Conservation (phyloP, 1,140 invertebrate genomes). For the Drosophila nikananu region DNA sequence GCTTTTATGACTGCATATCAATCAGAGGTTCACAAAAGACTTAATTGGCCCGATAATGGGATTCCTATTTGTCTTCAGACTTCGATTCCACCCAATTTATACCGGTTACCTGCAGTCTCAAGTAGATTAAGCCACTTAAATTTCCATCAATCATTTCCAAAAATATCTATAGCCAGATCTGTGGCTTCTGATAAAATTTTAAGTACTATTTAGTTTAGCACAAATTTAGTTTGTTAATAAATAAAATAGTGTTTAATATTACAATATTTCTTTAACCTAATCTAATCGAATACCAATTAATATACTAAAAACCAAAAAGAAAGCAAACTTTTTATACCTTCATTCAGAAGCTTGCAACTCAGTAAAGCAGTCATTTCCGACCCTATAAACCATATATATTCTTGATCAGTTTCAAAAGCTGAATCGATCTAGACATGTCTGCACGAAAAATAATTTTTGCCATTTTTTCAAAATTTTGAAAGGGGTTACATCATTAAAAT, state of each 20-base stretch:
- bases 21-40: slow-evolving; percentile 17
- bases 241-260: background rate
- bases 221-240: background rate
- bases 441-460: no score
- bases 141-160: background rate
- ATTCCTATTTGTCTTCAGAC: background rate
- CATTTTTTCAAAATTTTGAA: no score
- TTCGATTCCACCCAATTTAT: background rate
- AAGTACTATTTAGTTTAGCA: background rate
- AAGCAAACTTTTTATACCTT: no score
- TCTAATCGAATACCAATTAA: no score
- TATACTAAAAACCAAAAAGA: background rate
- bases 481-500: no score
- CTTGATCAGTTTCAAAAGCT: no score
- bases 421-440: no score
- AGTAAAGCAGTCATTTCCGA: no score
- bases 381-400: no score
- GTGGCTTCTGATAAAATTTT: background rate
- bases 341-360: no score
- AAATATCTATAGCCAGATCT: background rate
- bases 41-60: slow-evolving; percentile 14
- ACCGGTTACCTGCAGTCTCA: slow-evolving; percentile 13
- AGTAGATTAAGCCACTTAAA: slow-evolving; percentile 14
- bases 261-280: background rate
- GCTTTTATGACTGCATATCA: slow-evolving; percentile 12